Conservation (phyloP, 2,797 vertebrate genomes). For the Galaxias olidus region DNA sequence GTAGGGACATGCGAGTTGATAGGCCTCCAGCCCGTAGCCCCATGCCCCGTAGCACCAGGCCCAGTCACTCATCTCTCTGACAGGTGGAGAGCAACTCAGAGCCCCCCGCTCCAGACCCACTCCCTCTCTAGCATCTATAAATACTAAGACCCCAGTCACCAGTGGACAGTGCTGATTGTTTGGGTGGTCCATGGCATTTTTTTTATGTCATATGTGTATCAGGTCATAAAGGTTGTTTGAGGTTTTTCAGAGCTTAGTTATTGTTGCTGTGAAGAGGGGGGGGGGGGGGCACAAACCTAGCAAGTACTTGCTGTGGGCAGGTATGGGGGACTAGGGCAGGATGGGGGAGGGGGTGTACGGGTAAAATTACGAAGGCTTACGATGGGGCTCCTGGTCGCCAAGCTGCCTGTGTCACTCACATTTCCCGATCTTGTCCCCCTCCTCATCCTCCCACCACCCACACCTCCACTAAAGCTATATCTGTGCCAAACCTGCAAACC, state of each 20-base stretch:
- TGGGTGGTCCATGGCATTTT: slow-evolving; percentile 14
- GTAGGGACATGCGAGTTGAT: not conserved
- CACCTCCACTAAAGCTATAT: no score
- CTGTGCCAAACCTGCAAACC: no score
- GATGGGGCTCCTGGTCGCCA: not conserved
- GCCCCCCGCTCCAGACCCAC: not conserved
- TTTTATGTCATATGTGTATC: slow-evolving; percentile 9
- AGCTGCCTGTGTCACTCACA: slow-evolving; percentile 11
- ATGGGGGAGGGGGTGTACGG: no score
- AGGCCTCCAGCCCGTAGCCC: not conserved
- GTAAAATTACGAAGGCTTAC: not conserved
- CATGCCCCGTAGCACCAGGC: slow-evolving; percentile 31
- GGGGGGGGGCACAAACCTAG: no score
- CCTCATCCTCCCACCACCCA: not conserved
- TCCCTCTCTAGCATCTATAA: slow-evolving; percentile 29
- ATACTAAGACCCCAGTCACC: slow-evolving; percentile 19
- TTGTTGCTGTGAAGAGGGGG: no score
- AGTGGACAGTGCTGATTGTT: slow-evolving; percentile 22
- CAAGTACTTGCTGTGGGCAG: no score
- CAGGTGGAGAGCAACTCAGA: slow-evolving; percentile 43
- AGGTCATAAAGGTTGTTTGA: not conserved
- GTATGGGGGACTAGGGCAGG: no score
- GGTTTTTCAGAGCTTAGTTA: not conserved
- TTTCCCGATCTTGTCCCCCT: not conserved
- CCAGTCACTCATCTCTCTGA: slow-evolving; percentile 49